Conservation (phyloP, 2,113 vertebrate species). For the Verasper variegatus region DNA sequence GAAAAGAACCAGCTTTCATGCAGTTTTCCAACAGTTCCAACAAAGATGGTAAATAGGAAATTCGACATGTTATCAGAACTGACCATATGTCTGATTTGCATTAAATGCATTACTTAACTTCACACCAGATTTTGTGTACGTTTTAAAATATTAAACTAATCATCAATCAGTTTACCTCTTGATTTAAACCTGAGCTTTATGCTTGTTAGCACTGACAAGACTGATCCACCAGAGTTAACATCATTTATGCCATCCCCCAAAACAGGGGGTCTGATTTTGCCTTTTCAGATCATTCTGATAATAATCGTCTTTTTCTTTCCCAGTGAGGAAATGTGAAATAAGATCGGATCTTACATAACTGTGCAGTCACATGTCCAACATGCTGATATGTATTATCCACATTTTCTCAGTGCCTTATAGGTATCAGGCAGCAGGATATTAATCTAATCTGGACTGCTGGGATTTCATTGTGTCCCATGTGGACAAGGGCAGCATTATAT, state of each 20-base stretch:
- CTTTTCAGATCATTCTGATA: background rate
- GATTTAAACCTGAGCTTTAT: too few species aligned
- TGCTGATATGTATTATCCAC: background rate
- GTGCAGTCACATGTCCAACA: background rate
- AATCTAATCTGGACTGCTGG: conserved; percentile 46
- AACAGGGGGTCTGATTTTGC: too few species aligned
- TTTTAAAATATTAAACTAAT: too few species aligned
- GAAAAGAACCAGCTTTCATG: background rate
- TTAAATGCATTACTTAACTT: too few species aligned
- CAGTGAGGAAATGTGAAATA: background rate
- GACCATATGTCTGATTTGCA: too few species aligned
- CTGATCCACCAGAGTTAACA: too few species aligned
- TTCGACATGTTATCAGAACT: too few species aligned
- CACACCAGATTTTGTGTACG: too few species aligned
- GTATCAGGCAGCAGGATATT: conserved; percentile 19
- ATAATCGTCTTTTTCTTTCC: background rate
- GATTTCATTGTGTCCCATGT: conserved; percentile 39
- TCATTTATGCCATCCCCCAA: too few species aligned
- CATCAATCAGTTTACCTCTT: too few species aligned
- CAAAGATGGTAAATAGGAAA: too few species aligned
- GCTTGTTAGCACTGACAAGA: too few species aligned
- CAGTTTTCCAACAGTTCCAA: background rate
- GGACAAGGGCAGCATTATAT: conserved; percentile 40
- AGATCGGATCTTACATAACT: background rate
- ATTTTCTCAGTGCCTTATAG: background rate